phyloP scores from a whole-genome alignment of 2,113 vertebrate genomes.

The Malurus elegans region DNA sequence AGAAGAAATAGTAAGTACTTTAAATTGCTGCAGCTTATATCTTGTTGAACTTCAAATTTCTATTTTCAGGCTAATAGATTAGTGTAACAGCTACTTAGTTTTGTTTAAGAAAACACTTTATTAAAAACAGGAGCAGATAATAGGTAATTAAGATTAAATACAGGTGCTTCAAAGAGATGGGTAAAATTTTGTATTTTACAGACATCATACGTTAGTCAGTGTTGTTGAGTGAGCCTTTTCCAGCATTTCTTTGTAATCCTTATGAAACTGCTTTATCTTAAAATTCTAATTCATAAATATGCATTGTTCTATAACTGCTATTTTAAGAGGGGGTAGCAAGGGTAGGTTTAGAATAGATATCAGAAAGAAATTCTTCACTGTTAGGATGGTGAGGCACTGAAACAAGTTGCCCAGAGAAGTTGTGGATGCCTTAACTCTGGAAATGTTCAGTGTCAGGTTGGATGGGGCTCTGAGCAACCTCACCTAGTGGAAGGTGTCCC shows the following conservation, averaged over 20 bases:
- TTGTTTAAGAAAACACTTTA: neutral
- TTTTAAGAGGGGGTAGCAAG: neutral
- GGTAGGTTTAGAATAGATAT: neutral
- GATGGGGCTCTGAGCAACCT: neutral
- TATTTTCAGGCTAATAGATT: neutral
- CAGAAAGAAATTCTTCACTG: neutral
- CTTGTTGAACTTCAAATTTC: neutral
- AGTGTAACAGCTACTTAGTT: neutral
- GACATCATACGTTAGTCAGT: neutral
- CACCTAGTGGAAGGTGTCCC: neutral
- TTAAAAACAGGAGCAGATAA: neutral
- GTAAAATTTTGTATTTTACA: neutral
- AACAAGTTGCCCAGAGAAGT: rapidly evolving
- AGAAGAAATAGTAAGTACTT: slow-evolving; percentile 90
- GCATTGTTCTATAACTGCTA: neutral
- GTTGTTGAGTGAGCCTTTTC: neutral
- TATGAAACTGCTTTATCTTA: neutral
- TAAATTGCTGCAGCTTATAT: neutral
- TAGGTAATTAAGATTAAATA: neutral
- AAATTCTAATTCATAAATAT: neutral
- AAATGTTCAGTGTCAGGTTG: neutral
- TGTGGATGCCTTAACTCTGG: neutral
- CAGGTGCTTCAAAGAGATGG: neutral
- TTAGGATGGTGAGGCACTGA: neutral
- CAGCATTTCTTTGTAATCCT: neutral